Percentiles rank a stretch among this genome's conserved stretches.
phyloP scores from a whole-genome alignment of 2,113 vertebrate species.

The Lepus timidus region DNA sequence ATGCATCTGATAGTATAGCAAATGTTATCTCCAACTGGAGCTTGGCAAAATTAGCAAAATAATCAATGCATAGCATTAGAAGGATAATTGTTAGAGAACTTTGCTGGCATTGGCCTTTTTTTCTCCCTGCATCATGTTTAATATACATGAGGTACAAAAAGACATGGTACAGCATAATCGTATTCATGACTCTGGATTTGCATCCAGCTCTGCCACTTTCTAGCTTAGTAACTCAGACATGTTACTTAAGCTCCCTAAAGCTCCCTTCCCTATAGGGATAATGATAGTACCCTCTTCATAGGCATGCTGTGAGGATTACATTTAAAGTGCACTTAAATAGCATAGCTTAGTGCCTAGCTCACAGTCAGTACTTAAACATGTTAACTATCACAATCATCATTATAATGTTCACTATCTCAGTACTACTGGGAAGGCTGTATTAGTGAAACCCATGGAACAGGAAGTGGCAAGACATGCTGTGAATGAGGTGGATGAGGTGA shows the following conservation, averaged over 20 bases:
- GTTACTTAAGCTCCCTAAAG: constrained; percentile 30
- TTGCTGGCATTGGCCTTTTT: not conserved
- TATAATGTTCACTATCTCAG: constrained; percentile 36
- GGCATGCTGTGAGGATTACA: not conserved
- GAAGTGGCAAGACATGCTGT: constrained; percentile 11
- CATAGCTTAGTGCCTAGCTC: constrained; percentile 19
- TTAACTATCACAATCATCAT: constrained; percentile 32
- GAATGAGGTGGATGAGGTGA: not conserved
- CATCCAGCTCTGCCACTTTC: constrained; percentile 21
- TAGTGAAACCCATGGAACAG: constrained; percentile 35
- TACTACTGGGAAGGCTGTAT: constrained; percentile 41
- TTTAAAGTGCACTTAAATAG: constrained; percentile 51
- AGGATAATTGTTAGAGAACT: constrained; percentile 41
- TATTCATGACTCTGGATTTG: not conserved
- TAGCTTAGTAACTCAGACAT: not conserved
- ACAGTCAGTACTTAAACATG: constrained; percentile 48
- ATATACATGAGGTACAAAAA: not conserved
- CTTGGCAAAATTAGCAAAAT: constrained; percentile 47
- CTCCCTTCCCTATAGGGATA: not conserved
- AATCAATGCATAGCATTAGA: constrained; percentile 34
- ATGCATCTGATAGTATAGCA: not conserved
- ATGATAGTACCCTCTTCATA: not conserved
- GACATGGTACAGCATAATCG: not conserved
- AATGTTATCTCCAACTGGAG: not conserved
- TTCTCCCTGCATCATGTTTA: constrained; percentile 14